Conservation (phyloP, 2,888 invertebrate genomes). For the Mycalesis mineus region DNA sequence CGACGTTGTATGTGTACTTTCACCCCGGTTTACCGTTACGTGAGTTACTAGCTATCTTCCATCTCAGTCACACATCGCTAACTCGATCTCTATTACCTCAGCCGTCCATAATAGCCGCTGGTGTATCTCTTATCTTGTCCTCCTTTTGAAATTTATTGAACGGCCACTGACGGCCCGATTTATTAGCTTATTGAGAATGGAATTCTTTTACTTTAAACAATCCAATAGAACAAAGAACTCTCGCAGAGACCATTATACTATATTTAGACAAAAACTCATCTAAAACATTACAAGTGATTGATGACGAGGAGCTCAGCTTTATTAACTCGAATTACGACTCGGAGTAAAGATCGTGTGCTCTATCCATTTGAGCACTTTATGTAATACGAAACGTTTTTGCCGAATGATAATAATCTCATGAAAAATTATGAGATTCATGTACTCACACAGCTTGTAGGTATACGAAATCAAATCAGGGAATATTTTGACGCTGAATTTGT, state of each 20-base stretch:
- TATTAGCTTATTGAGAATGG: constrained; percentile 48
- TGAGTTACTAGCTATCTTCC: constrained; percentile 44
- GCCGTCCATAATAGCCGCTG: constrained; percentile 42
- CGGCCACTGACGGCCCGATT: constrained; percentile 44
- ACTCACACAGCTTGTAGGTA: not conserved
- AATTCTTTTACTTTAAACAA: constrained; percentile 39
- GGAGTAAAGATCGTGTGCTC: not conserved
- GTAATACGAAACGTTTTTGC: not conserved
- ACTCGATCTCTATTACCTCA: constrained; percentile 50
- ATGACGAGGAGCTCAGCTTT: not conserved
- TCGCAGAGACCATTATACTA: constrained; percentile 5
- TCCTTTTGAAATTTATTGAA: constrained; percentile 51
- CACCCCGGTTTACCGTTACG: constrained; percentile 64
- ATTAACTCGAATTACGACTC: not conserved
- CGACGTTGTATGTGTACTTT: constrained; percentile 47
- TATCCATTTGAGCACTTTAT: not conserved
- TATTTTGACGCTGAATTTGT: constrained; percentile 22
- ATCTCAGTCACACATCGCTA: constrained; percentile 43
- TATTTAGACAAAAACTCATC: not conserved
- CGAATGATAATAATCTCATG: not conserved
- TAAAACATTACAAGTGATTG: not conserved
- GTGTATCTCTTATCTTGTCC: constrained; percentile 45
- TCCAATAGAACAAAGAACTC: constrained; percentile 41
- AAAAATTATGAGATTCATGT: constrained; percentile 8
- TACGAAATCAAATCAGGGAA: constrained; percentile 17